Base-by-base conservation (phyloP, 2,888 invertebrate genomes). In the Bellardia bayeri region DNA sequence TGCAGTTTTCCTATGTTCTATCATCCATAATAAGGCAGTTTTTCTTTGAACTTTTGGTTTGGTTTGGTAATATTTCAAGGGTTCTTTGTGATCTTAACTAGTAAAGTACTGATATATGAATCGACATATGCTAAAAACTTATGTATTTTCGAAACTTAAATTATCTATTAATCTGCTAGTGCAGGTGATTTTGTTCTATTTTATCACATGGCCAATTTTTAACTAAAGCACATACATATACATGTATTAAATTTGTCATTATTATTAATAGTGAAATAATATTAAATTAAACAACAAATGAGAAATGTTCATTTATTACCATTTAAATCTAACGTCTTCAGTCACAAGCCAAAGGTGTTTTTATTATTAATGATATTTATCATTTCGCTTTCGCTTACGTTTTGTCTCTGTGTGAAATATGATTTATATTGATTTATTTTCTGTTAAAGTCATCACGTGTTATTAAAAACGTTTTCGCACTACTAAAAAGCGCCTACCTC, bases 301-400 rank as follows among this genome's bases (percentile, higher is more conserved):
- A 83, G 9, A 45, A 71, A 64, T 74, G 58, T 84, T 79, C 30
- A 51, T 84, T 79, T 14, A 72, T 84, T 61, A 66, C 13, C 64
- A 56, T 63, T 66, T 30, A 71, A 69, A 68, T 56, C 30, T 64
- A 30, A 75, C 30, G 5, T 75, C 40, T 64, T 68, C 33, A 51
- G 64, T 54, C 64, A 64, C 23, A 76, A 76, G 72, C 74, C 66
- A 68, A 66, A 83, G 58, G 86, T 86, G 86, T 75, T 75, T 66
- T 42, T 71, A 80, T 86, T 76, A 84, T 72, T 80, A 83, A 84
- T 84, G 71, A 61, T 61, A 42, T 66, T 49, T 45, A 33, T 3
- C 49, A n/a, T 30, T 49, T 68, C 58, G 37, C 13, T 42, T 49
- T 37, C 13, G 37, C 51, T 16, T 33, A 11, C n/a, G n/a, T 56